These are phyloP conservation scores for Diabrotica balteata DNA, from an alignment of 2,888 invertebrate genomes.

Conservation along the genomic window DNA sequence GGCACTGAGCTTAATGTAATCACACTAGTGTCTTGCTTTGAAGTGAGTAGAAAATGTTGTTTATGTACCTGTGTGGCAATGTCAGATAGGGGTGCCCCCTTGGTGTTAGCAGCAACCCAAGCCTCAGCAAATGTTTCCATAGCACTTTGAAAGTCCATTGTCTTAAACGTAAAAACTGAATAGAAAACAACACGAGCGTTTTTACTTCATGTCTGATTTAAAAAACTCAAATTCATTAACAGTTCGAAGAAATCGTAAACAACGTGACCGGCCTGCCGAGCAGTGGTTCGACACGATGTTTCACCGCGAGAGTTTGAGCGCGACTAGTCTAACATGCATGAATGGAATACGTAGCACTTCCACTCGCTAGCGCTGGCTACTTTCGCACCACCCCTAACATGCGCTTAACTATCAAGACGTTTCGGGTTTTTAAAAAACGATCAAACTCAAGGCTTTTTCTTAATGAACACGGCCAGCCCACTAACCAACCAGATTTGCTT, in stretches of 20 bases:
- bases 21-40: background rate
- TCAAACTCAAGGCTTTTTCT: constrained; percentile 55
- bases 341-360: constrained; percentile 25
- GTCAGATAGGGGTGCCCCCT: constrained; percentile 67
- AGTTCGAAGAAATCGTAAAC: constrained; percentile 41
- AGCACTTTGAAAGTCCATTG: constrained; percentile 97
- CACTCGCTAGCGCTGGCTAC: constrained; percentile 33
- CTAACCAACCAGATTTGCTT: constrained; percentile 56
- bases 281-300: constrained; percentile 44
- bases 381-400: constrained; percentile 57
- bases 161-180: constrained; percentile 42
- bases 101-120: constrained; percentile 92
- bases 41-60: background rate
- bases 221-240: constrained; percentile 1
- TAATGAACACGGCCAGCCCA: constrained; percentile 57
- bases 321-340: constrained; percentile 45
- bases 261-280: constrained; percentile 53
- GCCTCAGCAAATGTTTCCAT: constrained; percentile 98
- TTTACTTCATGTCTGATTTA: constrained; percentile 34
- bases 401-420: constrained; percentile 54
- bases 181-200: constrained; percentile 30
- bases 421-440: constrained; percentile 56
- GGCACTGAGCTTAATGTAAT: too few species aligned
- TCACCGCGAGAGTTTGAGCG: constrained; percentile 46
- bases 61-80: constrained; percentile 70